Evolutionary conservation across 2,797 vertebrate species (phyloP).

Genomic region (Leucoraja ocellata): DNA sequence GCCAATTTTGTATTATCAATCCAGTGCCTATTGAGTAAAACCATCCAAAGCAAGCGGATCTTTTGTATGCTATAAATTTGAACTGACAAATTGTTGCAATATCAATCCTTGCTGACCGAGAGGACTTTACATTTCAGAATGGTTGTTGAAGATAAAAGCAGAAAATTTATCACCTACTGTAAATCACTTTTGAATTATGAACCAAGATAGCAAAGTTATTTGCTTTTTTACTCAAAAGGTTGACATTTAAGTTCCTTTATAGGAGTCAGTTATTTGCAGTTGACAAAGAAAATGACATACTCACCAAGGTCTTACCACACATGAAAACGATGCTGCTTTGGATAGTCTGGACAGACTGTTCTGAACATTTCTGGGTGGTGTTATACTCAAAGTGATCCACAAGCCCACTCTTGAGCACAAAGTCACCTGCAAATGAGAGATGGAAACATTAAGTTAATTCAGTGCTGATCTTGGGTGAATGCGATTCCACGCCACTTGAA

Average conservation of each 20-base stretch:
- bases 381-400: slow-evolving; percentile 68
- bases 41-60: background rate
- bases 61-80: background rate
- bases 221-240: background rate
- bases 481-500: too few species aligned
- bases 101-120: background rate
- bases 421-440: slow-evolving; percentile 61
- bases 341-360: slow-evolving; percentile 50
- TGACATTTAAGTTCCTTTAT: background rate
- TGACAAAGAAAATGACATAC: slow-evolving; percentile 43
- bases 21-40: background rate
- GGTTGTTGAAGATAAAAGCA: background rate
- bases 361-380: slow-evolving; percentile 53
- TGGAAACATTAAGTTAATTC: background rate
- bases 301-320: slow-evolving; percentile 90
- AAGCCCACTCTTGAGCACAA: slow-evolving; percentile 52
- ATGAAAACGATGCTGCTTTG: slow-evolving; percentile 84
- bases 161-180: background rate
- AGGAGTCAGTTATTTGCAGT: background rate
- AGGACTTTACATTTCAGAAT: background rate
- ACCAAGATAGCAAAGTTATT: background rate
- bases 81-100: background rate
- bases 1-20: background rate
- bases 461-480: too few species aligned
- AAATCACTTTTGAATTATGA: background rate